Base-by-base conservation (phyloP, 23 tunicate genomes). In the Styela clava region DNA sequence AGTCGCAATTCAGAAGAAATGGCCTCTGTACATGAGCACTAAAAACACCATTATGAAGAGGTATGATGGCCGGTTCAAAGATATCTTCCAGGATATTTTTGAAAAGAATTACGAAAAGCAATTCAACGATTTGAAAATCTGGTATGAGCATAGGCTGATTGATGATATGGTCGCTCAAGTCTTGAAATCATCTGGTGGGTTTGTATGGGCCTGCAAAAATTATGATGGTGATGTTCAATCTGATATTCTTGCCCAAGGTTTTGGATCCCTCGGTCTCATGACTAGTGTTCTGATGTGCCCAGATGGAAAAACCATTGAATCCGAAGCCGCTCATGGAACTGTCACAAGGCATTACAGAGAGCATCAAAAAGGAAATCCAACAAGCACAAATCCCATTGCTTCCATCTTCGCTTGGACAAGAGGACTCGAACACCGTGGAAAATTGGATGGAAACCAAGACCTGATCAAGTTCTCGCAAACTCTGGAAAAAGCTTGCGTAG, bases 181-280 rank as follows among this genome's bases (percentile, higher is more conserved):
- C 52, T 71, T 95, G 36, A 95, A 95, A 70, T 95, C 99, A 61
- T 94, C 88, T 2, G 99, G 99, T 70, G 96, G 86, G 21, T 95
- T 95, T 68, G 99, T 95, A 21, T 95, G 99, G 99, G 99, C 99
- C 21, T 95, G 99, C 86, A 95, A 95, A 78, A 95, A 95, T 84
- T 95, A 95, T 74, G 99, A 95, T 79, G 99, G 99, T 25, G 99
- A 95, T 69, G 99, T 95, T 12, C 99, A 95, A 68, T 95, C 99
- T 28, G 99, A 95, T 69, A 95, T 92, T 82, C 86, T 95, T 23
- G 99, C 99, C 61, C 99, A 95, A 86, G 99, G 97, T 69, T 92
- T 69, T 80, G 97, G 97, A 12, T 92, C 97, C 3, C 87, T 92
- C 24, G 97, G 97, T 69, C 74, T 92, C 32, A 92, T 92, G 97